Evolutionary conservation across 2,888 invertebrate species (phyloP).

Genomic region (Drosophila barbarae): DNA sequence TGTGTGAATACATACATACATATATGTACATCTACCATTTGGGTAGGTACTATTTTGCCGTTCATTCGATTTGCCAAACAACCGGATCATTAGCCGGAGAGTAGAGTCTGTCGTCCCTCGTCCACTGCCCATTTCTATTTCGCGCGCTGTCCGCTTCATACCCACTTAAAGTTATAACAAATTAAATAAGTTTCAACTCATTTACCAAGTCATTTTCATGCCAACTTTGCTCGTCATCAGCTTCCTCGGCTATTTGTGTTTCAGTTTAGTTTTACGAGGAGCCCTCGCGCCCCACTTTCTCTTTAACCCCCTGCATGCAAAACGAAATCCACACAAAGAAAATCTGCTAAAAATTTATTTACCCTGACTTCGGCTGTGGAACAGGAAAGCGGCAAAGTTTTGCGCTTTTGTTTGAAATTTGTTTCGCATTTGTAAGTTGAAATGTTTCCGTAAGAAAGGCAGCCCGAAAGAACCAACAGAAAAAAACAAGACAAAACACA

Average conservation of each 20-base stretch:
- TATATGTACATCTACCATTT: conserved; percentile 1
- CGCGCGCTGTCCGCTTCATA: conserved; percentile 2
- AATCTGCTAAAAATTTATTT: conserved; percentile 73
- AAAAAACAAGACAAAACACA: conserved; percentile 51
- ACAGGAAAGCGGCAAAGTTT: conserved; percentile 53
- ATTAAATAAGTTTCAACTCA: conserved; percentile 73
- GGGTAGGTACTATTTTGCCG: conserved; percentile 21
- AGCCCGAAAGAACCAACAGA: conserved; percentile 17
- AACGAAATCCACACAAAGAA: conserved; percentile 54
- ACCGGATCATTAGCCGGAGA: conserved; percentile 36
- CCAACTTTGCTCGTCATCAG: conserved; percentile 55
- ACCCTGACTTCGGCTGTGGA: conserved; percentile 38
- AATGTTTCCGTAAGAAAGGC: conserved; percentile 57
- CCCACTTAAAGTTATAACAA: conserved; percentile 60
- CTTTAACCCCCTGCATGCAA: conserved; percentile 54
- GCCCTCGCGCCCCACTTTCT: conserved; percentile 1
- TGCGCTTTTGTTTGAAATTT: conserved; percentile 75
- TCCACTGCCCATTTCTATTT: background rate
- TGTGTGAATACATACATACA: background rate
- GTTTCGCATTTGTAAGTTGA: conserved; percentile 74
- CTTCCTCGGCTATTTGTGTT: conserved; percentile 61
- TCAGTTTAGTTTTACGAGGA: conserved; percentile 63
- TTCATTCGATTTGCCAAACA: conserved; percentile 32
- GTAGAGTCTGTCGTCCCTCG: conserved; percentile 1
- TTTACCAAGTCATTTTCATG: conserved; percentile 71